Evolutionary conservation across 2,888 invertebrate genomes (phyloP), one percentile per base, ranked within the genome.

Genomic region (Megalurothrips usitatus): DNA sequence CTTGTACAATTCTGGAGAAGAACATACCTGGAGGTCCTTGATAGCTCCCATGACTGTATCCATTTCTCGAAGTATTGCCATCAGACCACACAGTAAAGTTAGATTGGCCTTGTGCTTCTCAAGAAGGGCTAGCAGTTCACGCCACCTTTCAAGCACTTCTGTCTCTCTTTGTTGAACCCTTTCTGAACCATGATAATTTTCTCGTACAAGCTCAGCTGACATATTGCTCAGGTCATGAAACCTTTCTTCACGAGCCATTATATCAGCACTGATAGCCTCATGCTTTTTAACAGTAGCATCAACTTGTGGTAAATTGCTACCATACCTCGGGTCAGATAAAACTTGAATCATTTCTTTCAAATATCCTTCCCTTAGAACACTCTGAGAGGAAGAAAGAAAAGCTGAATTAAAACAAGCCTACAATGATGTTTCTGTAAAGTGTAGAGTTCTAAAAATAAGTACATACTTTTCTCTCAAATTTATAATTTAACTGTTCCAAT

Each of bases 211-310:
- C 86, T 99, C 98, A 80, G 94, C 93, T 1, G 96, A 96, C 96
- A 99, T 97, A 81, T 94, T 94, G 0, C 95, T 95, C 79, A 99
- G 90, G 87, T 97, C 96, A 84, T 96, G 94, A 87, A 99, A 98
- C 14, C 99, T 92, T 86, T 98, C 98, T 85, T 96, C 96, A 90
- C 91, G 86, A 19, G 98, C 96, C 81, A 98, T 89, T 81, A 99
- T 98, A 86, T 99, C 99, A 0, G 98, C 98, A 82, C 96, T 96
- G 83, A 99, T 97, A 23, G 99, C 98, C 88, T 99, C 98, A 86
- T 99, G 98, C 86, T 99, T 99, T 89, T 99, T 99, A 75, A 99
- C 93, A 0, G 98, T 97, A 1, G 98, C 98, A 87, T 99, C 98
- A 0, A 98, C 97, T 86, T 98, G 97, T 0, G 94, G 92, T 84